These are phyloP conservation scores for Nesospiza acunhae DNA, from an alignment of 2,113 vertebrate species.

Conservation along the genomic window DNA sequence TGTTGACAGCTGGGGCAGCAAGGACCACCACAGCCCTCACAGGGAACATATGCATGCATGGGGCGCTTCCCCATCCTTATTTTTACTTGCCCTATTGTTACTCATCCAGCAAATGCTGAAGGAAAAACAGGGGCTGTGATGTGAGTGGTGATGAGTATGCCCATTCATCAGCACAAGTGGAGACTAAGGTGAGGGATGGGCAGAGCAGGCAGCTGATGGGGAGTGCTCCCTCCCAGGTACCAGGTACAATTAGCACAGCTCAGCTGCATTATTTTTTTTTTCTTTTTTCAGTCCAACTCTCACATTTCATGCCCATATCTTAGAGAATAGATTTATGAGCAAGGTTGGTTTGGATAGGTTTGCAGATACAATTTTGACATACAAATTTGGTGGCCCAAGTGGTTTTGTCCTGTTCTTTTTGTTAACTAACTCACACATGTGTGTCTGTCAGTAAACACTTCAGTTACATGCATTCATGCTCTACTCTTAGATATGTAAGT, in stretches of 20 bases:
- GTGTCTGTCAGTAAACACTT: background rate
- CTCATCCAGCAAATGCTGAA: fast-evolving
- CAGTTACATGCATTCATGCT: fast-evolving
- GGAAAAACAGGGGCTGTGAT: fast-evolving
- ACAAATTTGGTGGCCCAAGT: background rate
- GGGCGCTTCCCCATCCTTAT: background rate
- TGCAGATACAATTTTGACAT: background rate
- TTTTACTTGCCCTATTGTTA: background rate
- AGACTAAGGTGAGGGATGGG: background rate
- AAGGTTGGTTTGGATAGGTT: background rate
- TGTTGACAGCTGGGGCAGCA: fast-evolving
- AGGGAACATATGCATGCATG: fast-evolving
- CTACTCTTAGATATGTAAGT: background rate
- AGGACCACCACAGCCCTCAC: background rate
- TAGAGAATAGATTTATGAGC: background rate
- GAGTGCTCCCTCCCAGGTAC: background rate
- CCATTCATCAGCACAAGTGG: background rate
- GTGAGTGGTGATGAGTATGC: fast-evolving
- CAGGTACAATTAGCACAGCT: background rate
- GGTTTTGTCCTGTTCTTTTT: background rate
- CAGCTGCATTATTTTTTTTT: background rate
- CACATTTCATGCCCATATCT: background rate
- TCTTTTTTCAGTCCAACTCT: background rate
- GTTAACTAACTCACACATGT: fast-evolving
- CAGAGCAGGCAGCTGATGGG: background rate